Percentiles rank a stretch among this genome's conserved stretches.
Conservation (phyloP, 1,140 invertebrate genomes). For the Branchinecta lynchi region DNA sequence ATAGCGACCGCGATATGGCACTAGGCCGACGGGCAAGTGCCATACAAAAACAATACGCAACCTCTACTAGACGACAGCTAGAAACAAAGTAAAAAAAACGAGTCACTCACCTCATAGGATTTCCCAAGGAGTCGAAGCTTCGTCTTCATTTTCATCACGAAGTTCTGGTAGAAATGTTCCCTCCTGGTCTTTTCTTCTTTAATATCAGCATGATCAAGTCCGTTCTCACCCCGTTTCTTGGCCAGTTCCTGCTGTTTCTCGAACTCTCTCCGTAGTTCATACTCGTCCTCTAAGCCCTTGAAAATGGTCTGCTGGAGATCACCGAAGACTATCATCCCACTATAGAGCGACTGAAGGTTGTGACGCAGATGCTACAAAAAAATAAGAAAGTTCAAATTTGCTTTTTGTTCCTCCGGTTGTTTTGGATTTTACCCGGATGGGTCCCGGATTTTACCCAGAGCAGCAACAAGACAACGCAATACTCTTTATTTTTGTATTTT, state of each 20-base stretch:
- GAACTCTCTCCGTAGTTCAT: neutral
- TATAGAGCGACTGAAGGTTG: neutral
- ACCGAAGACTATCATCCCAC: neutral
- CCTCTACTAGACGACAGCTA: too few species aligned
- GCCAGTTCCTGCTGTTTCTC: neutral
- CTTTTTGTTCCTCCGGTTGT: too few species aligned
- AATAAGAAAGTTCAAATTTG: neutral
- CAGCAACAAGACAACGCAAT: too few species aligned
- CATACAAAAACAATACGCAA: too few species aligned
- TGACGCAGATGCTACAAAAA: neutral
- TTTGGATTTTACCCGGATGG: too few species aligned
- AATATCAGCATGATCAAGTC: neutral
- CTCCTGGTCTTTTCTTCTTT: conserved; percentile 2
- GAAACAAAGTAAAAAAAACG: conserved; percentile 11
- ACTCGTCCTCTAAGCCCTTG: neutral
- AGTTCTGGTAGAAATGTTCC: conserved; percentile 23
- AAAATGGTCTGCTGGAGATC: neutral
- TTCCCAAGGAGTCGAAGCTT: conserved; percentile 32
- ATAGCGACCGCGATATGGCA: too few species aligned
- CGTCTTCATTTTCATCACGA: conserved; percentile 31
- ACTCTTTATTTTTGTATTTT: too few species aligned
- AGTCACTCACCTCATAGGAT: conserved; percentile 32
- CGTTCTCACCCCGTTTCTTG: too few species aligned
- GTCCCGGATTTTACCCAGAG: too few species aligned
- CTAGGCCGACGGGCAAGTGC: too few species aligned